phyloP scores from a whole-genome alignment of 2,888 invertebrate species.

The Miltochrista miniata region DNA sequence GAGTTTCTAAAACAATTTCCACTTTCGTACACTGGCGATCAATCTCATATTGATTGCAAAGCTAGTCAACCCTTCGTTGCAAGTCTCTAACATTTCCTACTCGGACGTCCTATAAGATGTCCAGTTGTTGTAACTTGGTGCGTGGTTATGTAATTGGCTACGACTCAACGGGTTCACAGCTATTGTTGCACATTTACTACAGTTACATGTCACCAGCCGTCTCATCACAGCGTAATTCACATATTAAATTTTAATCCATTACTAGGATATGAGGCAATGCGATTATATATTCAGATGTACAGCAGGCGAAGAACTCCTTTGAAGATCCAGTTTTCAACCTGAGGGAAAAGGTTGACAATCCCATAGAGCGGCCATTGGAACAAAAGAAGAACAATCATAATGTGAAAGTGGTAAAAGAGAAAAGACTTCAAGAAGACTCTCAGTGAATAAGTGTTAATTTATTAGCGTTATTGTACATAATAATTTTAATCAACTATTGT shows the following conservation, averaged over 20 bases:
- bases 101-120: conserved; percentile 53
- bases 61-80: conserved; percentile 85
- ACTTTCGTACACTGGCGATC: conserved; percentile 88
- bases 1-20: conserved; percentile 94
- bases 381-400: conserved; percentile 28
- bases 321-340: conserved; percentile 24
- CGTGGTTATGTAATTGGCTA: conserved; percentile 71
- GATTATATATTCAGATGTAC: conserved; percentile 49
- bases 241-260: conserved; percentile 68
- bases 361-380: conserved; percentile 15
- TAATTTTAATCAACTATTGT: conserved; percentile 38
- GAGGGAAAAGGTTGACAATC: conserved; percentile 1
- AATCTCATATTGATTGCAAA: conserved; percentile 95
- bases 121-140: conserved; percentile 67
- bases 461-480: conserved; percentile 40
- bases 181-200: conserved; percentile 21
- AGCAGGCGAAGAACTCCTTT: conserved; percentile 41
- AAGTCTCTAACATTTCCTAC: conserved; percentile 81
- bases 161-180: conserved; percentile 25
- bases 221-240: conserved; percentile 53
- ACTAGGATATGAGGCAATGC: conserved; percentile 64
- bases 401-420: conserved; percentile 34
- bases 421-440: conserved; percentile 34
- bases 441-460: conserved; percentile 41
- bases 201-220: conserved; percentile 43